Evolutionary conservation across 92 coral and sea anemone genomes (phyloP), one percentile per base, ranked within the genome.

Genomic region (Epizoanthus fatuus): DNA sequence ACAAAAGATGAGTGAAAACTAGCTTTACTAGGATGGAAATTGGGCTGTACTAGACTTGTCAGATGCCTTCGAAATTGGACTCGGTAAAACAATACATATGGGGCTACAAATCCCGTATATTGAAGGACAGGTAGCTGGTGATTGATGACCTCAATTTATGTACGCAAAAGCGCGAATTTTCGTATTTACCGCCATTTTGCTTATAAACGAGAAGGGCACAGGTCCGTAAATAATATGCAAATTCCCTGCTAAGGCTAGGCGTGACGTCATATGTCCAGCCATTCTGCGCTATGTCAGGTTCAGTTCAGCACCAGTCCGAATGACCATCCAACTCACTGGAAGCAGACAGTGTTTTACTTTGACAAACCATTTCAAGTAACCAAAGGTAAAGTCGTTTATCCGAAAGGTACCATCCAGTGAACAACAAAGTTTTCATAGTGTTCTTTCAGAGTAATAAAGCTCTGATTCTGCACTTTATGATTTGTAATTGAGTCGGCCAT

Each of bases 311-410:
- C 98, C 73, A 91, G 95, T 76, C 98, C 99, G 8, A 64, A 80
- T 6, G 56, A 86, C 62, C 64, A 86, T 4, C 85, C 98, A 13
- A 97, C 99, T 45, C 99, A 97, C 72, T 97, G 99, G 99, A 97
- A 97, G 69, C 99, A 97, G 73, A 91, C 98, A 2, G 91, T 97
- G 60, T 97, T 97, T 57, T 91, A 95, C 81, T 89, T 97, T 42
- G 87, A 91, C 14, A 83, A 90, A 14, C 94, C 99, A 14, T 60
- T 97, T 45, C 54, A 69, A 49, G 93, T 97, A 14, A 75, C 65
- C 16, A 74, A 87, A 93, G 98, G 99, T 96, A 85, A 42, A 72
- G 39, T 60, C 7, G 45, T 38, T 38, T 25, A 25, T 38, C 15
- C 15, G 3, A 38, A 47, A 16, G 44, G 20, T 53, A 15, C 8